Evolutionary conservation across 2,888 invertebrate species (phyloP), one percentile per base, ranked within the genome.

Genomic region (Drosophila lutescens): DNA sequence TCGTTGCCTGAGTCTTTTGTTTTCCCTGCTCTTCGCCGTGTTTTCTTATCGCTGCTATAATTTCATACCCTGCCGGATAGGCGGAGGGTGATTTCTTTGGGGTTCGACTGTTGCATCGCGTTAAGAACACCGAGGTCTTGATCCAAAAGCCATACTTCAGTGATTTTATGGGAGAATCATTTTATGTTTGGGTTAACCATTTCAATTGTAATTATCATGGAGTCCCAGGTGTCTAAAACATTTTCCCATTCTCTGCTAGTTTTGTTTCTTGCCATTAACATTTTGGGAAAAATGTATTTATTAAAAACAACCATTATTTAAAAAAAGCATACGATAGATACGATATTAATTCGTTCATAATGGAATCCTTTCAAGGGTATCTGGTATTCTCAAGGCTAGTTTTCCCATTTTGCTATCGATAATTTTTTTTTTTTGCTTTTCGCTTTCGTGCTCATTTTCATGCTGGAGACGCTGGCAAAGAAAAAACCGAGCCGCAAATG

Each of bases 1-100:
- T 86, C 83, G 86, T 73, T 80, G 87, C 80, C 44, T 87, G 54
- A 85, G 87, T 85, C 84, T 87, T 85, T 87, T 87, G 80, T 81
- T 74, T 72, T 67, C 41, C 60, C 58, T 53, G 30, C 56, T 66
- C 61, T 57, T 46, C 12, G 49, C 43, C 61, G 44, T 61, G 62
- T 63, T 61, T 63, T 60, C 59, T 78, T 62, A 51, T 61, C 55
- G 65, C 23, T 40, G 51, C 41, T 26, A 51, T 40, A 44, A 34
- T 41, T 61, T 41, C 17, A 63, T 63, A 43, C 49, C 41, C 61
- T 61, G 41, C 7, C 30, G 2, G 8, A 30, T 8, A 30, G 30
- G 9, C 34, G n/a, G 44, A 13, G 59, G 60, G 47, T 34, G 47
- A 47, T 30, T 58, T 32, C 44, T 32, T 38, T 59, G 13, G 49